Evolutionary conservation across 2,888 invertebrate genomes (phyloP).

Genomic region (Lobophora halterata): DNA sequence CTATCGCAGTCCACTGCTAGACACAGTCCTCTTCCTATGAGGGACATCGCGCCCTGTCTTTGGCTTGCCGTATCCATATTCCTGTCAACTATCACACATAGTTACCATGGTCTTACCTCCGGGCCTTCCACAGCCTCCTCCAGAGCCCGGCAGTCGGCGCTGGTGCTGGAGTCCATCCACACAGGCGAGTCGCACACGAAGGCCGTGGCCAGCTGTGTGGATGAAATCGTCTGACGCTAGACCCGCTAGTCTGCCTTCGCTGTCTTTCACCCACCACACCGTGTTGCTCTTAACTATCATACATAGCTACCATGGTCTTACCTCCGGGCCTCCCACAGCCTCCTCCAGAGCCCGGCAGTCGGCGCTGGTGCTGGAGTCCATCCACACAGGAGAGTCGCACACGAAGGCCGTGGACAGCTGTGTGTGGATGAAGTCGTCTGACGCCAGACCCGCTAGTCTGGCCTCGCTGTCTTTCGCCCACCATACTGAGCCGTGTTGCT

Average conservation of each 20-base stretch:
- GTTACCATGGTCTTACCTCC: slow-evolving; percentile 80
- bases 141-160: slow-evolving; percentile 86
- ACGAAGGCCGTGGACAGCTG: slow-evolving; percentile 91
- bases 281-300: too few species aligned
- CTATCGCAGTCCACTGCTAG: too few species aligned
- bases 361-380: slow-evolving; percentile 91
- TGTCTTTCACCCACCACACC: slow-evolving; percentile 96
- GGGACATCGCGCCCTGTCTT: too few species aligned
- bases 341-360: slow-evolving; percentile 91
- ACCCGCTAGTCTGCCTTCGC: slow-evolving; percentile 82
- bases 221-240: slow-evolving; percentile 88
- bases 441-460: slow-evolving; percentile 83
- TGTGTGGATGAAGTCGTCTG: slow-evolving; percentile 89
- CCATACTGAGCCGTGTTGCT: slow-evolving; percentile 99
- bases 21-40: too few species aligned
- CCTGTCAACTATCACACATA: too few species aligned
- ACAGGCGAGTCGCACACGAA: slow-evolving; percentile 94
- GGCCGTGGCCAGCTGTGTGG: slow-evolving; percentile 88
- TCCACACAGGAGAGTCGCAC: slow-evolving; percentile 95
- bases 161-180: slow-evolving; percentile 97
- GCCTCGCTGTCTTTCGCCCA: slow-evolving; percentile 90
- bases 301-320: too few species aligned
- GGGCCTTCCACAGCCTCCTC: slow-evolving; percentile 91
- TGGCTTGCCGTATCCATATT: too few species aligned
- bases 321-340: slow-evolving; percentile 88